phyloP scores from a whole-genome alignment of 1,140 invertebrate species.

The Pseudoatta argentina region DNA sequence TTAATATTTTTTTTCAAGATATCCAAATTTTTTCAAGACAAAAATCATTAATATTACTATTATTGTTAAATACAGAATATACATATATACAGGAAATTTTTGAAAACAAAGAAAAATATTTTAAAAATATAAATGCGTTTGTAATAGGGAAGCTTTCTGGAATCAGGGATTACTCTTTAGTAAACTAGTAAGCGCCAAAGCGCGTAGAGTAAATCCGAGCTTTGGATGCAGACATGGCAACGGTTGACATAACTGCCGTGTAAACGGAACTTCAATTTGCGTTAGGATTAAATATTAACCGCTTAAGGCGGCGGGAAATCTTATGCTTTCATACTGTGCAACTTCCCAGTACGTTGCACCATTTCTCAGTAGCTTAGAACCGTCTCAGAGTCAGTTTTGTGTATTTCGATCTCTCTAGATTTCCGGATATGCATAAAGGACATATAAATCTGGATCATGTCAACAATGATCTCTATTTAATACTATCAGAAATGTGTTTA shows the following conservation, averaged over 20 bases:
- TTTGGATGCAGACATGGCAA: conserved; percentile 50
- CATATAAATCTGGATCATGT: conserved; percentile 38
- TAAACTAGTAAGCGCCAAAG: conserved; percentile 43
- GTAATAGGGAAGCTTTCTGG: background rate
- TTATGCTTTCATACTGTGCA: conserved; percentile 52
- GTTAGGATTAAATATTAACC: conserved; percentile 65
- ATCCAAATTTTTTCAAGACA: background rate
- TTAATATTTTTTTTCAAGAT: background rate
- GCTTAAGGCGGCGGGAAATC: conserved; percentile 59
- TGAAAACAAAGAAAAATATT: background rate
- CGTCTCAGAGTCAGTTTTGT: conserved; percentile 25
- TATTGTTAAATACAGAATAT: background rate
- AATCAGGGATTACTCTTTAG: conserved; percentile 37
- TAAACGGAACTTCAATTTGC: conserved; percentile 65
- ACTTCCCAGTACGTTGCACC: conserved; percentile 21
- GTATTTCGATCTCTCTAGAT: conserved; percentile 42
- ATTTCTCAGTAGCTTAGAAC: conserved; percentile 52
- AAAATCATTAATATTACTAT: background rate
- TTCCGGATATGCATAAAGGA: conserved; percentile 23
- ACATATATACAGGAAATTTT: background rate
- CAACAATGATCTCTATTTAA: conserved; percentile 31
- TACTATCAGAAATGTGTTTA: background rate
- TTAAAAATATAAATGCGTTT: conserved; percentile 9
- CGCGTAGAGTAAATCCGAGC: conserved; percentile 43
- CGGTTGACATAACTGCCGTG: conserved; percentile 58